Evolutionary conservation across 2,888 invertebrate genomes (phyloP).

Genomic region (Venustoraphidia nigricollis): DNA sequence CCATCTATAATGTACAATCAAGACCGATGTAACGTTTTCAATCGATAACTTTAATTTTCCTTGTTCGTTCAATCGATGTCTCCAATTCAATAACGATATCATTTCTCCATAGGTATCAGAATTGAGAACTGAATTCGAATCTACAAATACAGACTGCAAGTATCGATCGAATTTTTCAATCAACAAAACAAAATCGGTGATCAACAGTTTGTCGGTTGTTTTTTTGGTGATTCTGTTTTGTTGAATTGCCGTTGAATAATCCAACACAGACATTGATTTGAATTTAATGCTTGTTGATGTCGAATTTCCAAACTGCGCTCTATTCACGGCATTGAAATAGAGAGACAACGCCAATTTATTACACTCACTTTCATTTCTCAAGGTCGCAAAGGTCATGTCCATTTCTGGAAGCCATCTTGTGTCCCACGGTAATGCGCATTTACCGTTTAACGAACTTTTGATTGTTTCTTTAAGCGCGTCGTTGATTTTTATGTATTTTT

Average conservation of each 20-base stretch:
- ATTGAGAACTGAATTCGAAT: constrained; percentile 20
- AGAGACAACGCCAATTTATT: constrained; percentile 32
- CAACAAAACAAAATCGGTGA: constrained; percentile 35
- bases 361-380: constrained; percentile 4
- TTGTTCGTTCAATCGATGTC: constrained; percentile 28
- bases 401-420: constrained; percentile 22
- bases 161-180: constrained; percentile 30
- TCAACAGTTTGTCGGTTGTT: constrained; percentile 35
- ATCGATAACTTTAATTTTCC: background rate
- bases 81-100: constrained; percentile 36
- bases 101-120: constrained; percentile 27
- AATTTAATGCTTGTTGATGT: background rate
- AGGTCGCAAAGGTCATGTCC: background rate
- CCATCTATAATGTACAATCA: constrained; percentile 62
- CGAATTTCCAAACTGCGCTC: constrained; percentile 13
- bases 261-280: too few relatives aligned
- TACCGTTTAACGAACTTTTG: too few relatives aligned
- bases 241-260: too few relatives aligned
- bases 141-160: constrained; percentile 26
- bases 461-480: too few relatives aligned
- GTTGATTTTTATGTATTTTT: too few relatives aligned
- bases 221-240: constrained; percentile 28
- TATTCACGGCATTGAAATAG: constrained; percentile 25
- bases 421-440: constrained; percentile 18
- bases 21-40: background rate